These are phyloP conservation scores for Anaspis maculata DNA, from an alignment of 2,888 invertebrate species.

Conservation along the genomic window DNA sequence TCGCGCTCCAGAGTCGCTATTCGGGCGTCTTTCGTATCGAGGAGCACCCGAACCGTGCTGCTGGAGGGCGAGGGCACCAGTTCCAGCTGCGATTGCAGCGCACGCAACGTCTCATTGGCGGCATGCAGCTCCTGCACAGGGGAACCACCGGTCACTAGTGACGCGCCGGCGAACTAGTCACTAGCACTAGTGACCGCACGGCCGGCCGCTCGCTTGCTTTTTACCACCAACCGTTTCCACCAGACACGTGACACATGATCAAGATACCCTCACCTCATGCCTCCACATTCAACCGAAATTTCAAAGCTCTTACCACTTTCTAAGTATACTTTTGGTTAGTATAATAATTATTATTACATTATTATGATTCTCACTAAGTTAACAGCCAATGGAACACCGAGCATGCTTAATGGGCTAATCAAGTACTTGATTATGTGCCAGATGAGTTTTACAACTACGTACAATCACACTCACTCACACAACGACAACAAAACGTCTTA, in stretches of 20 bases:
- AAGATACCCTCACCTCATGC: too few relatives aligned
- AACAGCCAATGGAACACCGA: too few relatives aligned
- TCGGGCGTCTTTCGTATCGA: slow-evolving; percentile 80
- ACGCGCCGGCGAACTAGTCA: slow-evolving; percentile 15
- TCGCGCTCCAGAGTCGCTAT: slow-evolving; percentile 83
- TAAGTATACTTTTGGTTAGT: too few relatives aligned
- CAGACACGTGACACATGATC: slow-evolving; percentile 29
- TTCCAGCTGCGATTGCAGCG: slow-evolving; percentile 72
- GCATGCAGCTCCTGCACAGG: slow-evolving; percentile 69
- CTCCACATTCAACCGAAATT: slow-evolving; percentile 1
- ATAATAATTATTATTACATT: too few relatives aligned
- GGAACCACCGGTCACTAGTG: slow-evolving; percentile 33
- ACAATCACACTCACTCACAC: slow-evolving; percentile 28
- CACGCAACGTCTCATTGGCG: slow-evolving; percentile 76
- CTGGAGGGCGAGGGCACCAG: slow-evolving; percentile 56
- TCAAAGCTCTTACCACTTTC: too few relatives aligned
- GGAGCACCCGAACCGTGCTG: slow-evolving; percentile 69
- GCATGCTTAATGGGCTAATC: slow-evolving; percentile 21
- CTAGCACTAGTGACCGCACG: slow-evolving; percentile 2
- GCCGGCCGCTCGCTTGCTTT: slow-evolving; percentile 27
- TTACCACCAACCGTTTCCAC: slow-evolving; percentile 29
- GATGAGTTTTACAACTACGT: slow-evolving; percentile 29
- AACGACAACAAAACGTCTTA: slow-evolving; percentile 16
- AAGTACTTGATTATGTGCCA: slow-evolving; percentile 31
- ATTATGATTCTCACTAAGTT: too few relatives aligned